Percentiles rank a stretch among this genome's conserved stretches.
phyloP scores from a whole-genome alignment of 2,113 vertebrate species.

The Myotis brandtii region DNA sequence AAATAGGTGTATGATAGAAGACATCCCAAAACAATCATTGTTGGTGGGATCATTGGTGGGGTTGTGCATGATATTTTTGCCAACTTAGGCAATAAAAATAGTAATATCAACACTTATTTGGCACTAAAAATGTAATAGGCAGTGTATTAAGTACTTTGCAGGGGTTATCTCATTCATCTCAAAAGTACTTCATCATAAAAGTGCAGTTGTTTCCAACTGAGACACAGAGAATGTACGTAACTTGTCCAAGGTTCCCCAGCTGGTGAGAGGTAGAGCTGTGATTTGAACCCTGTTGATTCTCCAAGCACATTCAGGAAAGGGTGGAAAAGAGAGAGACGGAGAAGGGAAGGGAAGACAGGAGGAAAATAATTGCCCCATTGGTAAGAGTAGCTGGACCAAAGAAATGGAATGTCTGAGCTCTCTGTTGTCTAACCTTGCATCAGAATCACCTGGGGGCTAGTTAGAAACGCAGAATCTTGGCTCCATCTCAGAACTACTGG shows the following conservation, averaged over 20 bases:
- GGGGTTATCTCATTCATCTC: not conserved
- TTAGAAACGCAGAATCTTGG: not conserved
- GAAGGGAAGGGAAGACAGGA: not conserved
- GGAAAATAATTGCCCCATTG: too few species aligned
- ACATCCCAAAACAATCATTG: not conserved
- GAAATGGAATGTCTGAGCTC: not conserved
- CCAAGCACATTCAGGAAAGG: not conserved
- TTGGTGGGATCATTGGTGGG: not conserved
- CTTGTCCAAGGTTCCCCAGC: not conserved
- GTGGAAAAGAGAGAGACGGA: not conserved
- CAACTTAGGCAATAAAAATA: not conserved
- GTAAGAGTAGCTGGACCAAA: not conserved
- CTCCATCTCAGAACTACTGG: not conserved
- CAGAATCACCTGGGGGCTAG: not conserved
- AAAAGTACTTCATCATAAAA: not conserved
- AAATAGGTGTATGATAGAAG: not conserved
- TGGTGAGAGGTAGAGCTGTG: not conserved
- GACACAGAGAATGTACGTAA: not conserved
- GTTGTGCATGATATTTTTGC: not conserved
- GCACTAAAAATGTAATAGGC: not conserved
- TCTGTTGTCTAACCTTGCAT: fast-evolving
- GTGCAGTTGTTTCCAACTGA: not conserved
- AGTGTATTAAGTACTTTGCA: not conserved
- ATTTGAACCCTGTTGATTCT: not conserved
- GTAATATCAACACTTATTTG: not conserved